Conservation (phyloP, 2,888 invertebrate genomes). For the Hypomecis punctinalis region DNA sequence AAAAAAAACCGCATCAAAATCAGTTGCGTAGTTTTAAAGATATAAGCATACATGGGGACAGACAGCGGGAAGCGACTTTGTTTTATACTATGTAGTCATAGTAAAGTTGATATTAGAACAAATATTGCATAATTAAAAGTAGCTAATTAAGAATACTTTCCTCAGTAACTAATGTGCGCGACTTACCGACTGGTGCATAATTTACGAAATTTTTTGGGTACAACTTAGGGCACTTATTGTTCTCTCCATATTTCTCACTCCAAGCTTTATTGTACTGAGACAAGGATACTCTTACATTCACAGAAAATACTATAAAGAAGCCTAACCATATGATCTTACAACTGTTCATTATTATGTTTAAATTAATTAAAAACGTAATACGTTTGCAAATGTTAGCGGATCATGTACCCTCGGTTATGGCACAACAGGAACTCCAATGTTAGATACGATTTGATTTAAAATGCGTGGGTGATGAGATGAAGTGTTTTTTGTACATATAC, state of each 20-base stretch:
- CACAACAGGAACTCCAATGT: slow-evolving; percentile 34
- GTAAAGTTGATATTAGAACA: too few species aligned
- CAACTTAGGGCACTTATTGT: slow-evolving; percentile 81
- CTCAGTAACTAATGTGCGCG: background rate
- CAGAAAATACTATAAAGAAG: slow-evolving; percentile 57
- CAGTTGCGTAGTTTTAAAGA: too few species aligned
- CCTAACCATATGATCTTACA: slow-evolving; percentile 45
- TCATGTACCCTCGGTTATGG: slow-evolving; percentile 21
- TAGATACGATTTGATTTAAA: slow-evolving; percentile 17
- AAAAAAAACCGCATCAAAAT: too few species aligned
- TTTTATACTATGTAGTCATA: too few species aligned
- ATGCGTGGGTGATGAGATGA: slow-evolving; percentile 35
- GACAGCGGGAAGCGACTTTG: too few species aligned
- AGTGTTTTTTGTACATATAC: slow-evolving; percentile 9
- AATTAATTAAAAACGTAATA: slow-evolving; percentile 7
- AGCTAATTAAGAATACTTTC: too few species aligned
- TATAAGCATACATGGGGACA: too few species aligned
- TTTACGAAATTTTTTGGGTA: slow-evolving; percentile 84
- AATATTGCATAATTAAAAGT: too few species aligned
- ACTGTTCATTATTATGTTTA: slow-evolving; percentile 47
- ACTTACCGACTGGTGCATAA: slow-evolving; percentile 84
- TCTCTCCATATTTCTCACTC: slow-evolving; percentile 77
- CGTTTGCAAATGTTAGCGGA: slow-evolving; percentile 14
- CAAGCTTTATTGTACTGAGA: slow-evolving; percentile 77
- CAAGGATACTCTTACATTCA: slow-evolving; percentile 60